Evolutionary conservation across 2,797 vertebrate genomes (phyloP).

Genomic region (Melopsittacus undulatus): DNA sequence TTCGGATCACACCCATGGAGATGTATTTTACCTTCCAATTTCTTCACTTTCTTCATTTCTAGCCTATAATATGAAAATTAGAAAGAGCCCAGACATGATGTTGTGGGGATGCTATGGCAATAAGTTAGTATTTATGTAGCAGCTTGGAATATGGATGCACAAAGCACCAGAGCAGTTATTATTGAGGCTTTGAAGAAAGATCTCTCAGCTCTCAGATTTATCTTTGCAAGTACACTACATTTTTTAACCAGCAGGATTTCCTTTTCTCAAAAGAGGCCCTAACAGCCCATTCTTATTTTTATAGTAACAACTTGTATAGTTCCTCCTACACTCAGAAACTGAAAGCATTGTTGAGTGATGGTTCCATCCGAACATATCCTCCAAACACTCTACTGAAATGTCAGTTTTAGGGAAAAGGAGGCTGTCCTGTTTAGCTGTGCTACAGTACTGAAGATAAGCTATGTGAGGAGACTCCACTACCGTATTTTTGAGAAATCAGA

Average conservation of each 20-base stretch:
- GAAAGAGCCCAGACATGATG: background rate
- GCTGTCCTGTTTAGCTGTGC: background rate
- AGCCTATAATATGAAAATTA: background rate
- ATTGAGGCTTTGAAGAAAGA: background rate
- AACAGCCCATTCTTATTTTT: background rate
- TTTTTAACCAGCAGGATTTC: background rate
- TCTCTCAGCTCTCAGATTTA: background rate
- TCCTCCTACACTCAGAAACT: background rate
- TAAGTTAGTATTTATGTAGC: background rate
- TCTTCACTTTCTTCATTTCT: background rate
- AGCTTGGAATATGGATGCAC: background rate
- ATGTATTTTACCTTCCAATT: background rate
- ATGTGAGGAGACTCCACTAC: background rate
- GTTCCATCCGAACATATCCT: background rate
- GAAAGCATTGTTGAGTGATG: background rate
- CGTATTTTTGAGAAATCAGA: background rate
- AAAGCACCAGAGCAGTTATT: background rate
- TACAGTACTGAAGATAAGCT: background rate
- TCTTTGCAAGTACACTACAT: background rate
- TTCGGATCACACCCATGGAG: background rate
- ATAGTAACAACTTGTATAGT: background rate
- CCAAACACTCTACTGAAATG: background rate
- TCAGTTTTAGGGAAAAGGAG: background rate
- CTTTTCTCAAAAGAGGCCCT: background rate
- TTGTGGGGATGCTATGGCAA: background rate